Conservation (phyloP, 2,113 vertebrate genomes). For the Isurus oxyrinchus region DNA sequence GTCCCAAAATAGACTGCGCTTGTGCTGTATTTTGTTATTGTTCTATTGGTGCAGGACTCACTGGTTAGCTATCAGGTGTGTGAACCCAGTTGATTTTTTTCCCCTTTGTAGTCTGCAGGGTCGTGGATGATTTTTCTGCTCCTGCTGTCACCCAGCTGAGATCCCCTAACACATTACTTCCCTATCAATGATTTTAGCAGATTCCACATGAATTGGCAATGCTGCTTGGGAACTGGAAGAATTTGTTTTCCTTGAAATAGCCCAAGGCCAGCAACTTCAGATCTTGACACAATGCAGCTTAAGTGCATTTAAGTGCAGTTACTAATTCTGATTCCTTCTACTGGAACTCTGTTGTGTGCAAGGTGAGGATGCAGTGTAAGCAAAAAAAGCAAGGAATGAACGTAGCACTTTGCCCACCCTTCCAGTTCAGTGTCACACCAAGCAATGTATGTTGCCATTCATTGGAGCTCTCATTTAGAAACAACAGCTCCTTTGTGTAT, state of each 20-base stretch:
- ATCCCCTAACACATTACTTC: no score
- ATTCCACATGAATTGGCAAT: no score
- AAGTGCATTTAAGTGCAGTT: no score
- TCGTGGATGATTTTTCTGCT: neutral
- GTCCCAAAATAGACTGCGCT: neutral
- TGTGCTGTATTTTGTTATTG: neutral
- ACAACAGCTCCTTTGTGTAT: neutral
- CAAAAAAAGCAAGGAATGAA: neutral
- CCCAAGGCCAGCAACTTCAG: no score
- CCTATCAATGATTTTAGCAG: no score
- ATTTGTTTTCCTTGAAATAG: no score
- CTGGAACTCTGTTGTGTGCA: no score
- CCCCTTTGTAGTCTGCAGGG: neutral
- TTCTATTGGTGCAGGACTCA: neutral
- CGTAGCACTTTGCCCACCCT: neutral
- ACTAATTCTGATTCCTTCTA: no score
- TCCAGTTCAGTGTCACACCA: neutral
- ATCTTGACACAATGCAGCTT: no score
- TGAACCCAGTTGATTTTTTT: no score
- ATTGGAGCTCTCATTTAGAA: neutral
- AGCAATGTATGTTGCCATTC: neutral
- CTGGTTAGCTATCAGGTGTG: neutral
- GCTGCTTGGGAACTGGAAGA: no score
- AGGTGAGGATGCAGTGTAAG: no score
- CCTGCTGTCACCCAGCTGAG: neutral